Conservation (phyloP, 2,888 invertebrate species). For the Nephrotoma guestfalica region DNA sequence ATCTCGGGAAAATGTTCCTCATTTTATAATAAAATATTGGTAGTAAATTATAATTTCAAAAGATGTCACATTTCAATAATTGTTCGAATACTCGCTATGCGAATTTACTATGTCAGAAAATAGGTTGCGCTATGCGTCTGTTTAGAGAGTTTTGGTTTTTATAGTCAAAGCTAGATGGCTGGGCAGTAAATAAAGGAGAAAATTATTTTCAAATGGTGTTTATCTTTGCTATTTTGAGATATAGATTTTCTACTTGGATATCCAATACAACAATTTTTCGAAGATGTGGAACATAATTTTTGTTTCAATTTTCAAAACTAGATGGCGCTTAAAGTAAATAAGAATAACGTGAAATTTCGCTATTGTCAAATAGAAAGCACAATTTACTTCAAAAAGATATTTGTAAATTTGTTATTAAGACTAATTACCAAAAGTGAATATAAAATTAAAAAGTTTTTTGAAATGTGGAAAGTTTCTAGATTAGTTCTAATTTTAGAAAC, state of each 20-base stretch:
- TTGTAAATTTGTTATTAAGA: not conserved
- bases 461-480: too few relatives aligned
- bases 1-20: too few relatives aligned
- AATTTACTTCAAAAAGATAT: not conserved
- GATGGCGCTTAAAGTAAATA: not conserved
- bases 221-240: not conserved
- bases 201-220: not conserved
- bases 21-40: too few relatives aligned
- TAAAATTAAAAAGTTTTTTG: too few relatives aligned
- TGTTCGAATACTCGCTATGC: too few relatives aligned
- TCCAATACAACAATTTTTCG: not conserved
- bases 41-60: too few relatives aligned
- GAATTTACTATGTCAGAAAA: too few relatives aligned
- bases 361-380: not conserved
- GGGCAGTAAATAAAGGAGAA: not conserved
- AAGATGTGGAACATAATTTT: not conserved
- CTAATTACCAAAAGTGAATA: not conserved
- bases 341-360: not conserved
- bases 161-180: not conserved
- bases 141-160: not conserved
- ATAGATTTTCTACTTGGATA: not conserved
- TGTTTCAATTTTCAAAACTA: not conserved
- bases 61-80: too few relatives aligned
- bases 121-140: too few relatives aligned
- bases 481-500: too few relatives aligned